Conservation (phyloP, 2,888 invertebrate species). For the Loripinus fragilis region DNA sequence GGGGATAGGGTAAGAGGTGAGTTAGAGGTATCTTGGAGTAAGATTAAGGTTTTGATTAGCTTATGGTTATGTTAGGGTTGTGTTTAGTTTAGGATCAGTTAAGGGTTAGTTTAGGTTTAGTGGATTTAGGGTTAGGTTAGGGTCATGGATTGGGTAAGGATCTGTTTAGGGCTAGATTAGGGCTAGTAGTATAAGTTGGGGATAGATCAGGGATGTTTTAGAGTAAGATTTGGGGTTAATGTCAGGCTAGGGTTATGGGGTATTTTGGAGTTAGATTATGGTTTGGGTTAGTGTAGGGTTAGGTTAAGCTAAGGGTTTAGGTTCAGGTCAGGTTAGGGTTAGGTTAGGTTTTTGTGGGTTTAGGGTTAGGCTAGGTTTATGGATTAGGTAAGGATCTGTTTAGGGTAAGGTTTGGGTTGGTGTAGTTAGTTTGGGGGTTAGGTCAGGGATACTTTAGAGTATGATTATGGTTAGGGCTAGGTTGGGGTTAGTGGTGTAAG, state of each 20-base stretch:
- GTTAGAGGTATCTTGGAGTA: slow-evolving; percentile 55
- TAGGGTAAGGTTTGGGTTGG: slow-evolving; percentile 27
- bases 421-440: slow-evolving; percentile 28
- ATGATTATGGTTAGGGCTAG: slow-evolving; percentile 36
- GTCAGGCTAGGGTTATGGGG: slow-evolving; percentile 53
- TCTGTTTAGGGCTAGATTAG: slow-evolving; percentile 35
- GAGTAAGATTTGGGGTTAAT: slow-evolving; percentile 40
- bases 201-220: no score
- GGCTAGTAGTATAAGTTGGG: no score
- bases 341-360: slow-evolving; percentile 67
- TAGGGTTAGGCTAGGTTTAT: slow-evolving; percentile 66
- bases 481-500: slow-evolving; percentile 25
- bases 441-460: slow-evolving; percentile 30
- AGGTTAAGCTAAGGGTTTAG: slow-evolving; percentile 66
- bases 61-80: slow-evolving; percentile 48
- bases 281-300: slow-evolving; percentile 67
- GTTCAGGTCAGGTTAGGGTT: slow-evolving; percentile 62
- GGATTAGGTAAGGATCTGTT: slow-evolving; percentile 29
- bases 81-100: slow-evolving; percentile 43
- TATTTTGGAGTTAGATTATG: slow-evolving; percentile 63
- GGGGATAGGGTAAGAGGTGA: slow-evolving; percentile 57
- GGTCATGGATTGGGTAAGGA: slow-evolving; percentile 47
- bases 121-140: slow-evolving; percentile 48
- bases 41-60: slow-evolving; percentile 50
- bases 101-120: slow-evolving; percentile 31